Evolutionary conservation across 1,140 invertebrate genomes (phyloP).

Genomic region (Drosophila cardini): DNA sequence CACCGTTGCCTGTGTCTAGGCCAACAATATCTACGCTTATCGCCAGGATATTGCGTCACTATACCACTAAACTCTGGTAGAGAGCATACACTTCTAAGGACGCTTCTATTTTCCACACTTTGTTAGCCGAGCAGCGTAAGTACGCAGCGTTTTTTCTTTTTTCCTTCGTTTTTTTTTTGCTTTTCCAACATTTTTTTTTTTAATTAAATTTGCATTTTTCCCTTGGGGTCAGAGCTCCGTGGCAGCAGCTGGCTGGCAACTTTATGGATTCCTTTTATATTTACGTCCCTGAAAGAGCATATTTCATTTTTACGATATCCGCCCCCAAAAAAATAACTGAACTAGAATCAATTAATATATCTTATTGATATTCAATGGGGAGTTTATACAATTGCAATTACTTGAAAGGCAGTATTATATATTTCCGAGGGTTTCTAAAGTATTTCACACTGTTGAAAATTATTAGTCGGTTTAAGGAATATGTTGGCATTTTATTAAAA

Average conservation of each 20-base stretch:
- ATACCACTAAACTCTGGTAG: conserved; percentile 6
- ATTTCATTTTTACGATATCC: conserved; percentile 6
- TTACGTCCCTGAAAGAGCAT: background rate
- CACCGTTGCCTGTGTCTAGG: conserved; percentile 13
- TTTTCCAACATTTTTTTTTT: conserved; percentile 11
- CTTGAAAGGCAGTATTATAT: background rate
- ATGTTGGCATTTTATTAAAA: no score
- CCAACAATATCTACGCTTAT: conserved; percentile 8
- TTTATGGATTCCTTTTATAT: conserved; percentile 11
- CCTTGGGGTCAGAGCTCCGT: conserved; percentile 2
- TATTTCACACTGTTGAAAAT: background rate
- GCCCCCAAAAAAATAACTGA: background rate
- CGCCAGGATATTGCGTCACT: conserved; percentile 50
- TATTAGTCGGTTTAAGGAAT: background rate
- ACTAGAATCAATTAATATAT: conserved; percentile 19
- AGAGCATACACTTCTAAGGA: conserved; percentile 25
- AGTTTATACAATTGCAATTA: conserved; percentile 18
- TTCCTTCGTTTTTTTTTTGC: no score
- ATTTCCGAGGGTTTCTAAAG: background rate
- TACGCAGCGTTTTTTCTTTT: background rate
- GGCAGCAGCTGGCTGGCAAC: conserved; percentile 8
- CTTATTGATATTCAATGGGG: conserved; percentile 20
- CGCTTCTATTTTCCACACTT: conserved; percentile 11
- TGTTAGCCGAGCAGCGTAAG: conserved; percentile 38
- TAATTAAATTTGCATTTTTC: conserved; percentile 40